Evolutionary conservation across 2,797 vertebrate genomes (phyloP).

Genomic region (Craterocephalus amniculus): DNA sequence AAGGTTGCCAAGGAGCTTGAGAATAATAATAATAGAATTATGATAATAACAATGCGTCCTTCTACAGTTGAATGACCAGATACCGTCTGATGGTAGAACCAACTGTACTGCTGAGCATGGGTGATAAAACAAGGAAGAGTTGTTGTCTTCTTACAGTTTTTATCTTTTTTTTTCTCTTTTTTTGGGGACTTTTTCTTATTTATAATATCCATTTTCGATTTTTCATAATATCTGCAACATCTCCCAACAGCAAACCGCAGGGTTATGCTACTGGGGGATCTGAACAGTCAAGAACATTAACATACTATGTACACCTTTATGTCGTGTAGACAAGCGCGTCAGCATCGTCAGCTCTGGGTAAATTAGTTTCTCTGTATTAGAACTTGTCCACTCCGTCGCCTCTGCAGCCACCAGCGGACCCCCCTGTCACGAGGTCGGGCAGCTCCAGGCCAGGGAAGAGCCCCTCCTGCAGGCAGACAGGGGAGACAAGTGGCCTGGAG

Average conservation of each 20-base stretch:
- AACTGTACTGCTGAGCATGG: conserved; percentile 93
- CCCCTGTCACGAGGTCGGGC: conserved; percentile 89
- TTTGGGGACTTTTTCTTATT: conserved; percentile 71
- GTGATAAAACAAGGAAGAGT: conserved; percentile 91
- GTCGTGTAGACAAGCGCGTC: conserved; percentile 96
- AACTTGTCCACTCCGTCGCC: conserved; percentile 92
- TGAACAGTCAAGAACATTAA: conserved; percentile 99
- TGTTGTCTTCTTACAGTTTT: conserved; percentile 83
- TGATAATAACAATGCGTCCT: conserved; percentile 82
- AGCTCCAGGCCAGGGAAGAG: conserved; percentile 87
- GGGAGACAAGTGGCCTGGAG: conserved; percentile 83
- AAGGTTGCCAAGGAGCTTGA: conserved; percentile 88
- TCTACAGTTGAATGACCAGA: conserved; percentile 89
- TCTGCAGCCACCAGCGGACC: conserved; percentile 93
- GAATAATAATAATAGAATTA: conserved; percentile 75
- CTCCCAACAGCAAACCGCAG: conserved; percentile 91
- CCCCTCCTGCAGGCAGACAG: conserved; percentile 86
- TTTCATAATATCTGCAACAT: conserved; percentile 90
- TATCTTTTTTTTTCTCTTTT: conserved; percentile 61
- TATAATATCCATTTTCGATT: conserved; percentile 81
- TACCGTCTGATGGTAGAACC: conserved; percentile 90
- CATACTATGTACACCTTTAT: conserved; percentile 99
- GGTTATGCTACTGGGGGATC: conserved; percentile 91
- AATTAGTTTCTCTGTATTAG: conserved; percentile 87
- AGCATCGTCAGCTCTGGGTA: conserved; percentile 88